These are phyloP conservation scores for Palythoa heliodiscus DNA, from an alignment of 92 coral and sea anemone species.

Conservation along the genomic window DNA sequence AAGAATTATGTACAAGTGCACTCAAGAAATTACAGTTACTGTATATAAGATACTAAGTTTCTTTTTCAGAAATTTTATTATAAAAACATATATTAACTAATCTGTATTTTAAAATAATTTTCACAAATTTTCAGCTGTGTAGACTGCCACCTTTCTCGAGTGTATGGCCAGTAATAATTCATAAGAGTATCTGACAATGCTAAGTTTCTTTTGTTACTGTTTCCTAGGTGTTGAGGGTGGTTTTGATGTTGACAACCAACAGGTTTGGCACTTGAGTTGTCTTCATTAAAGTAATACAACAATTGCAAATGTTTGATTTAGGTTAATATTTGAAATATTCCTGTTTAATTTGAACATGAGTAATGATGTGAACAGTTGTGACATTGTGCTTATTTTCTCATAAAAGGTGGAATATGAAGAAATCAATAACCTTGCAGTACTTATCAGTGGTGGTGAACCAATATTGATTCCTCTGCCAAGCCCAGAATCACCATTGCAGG, in stretches of 20 bases:
- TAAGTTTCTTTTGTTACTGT: neutral
- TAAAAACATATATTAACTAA: too few relatives aligned
- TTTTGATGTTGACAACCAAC: conserved; percentile 76
- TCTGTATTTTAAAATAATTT: neutral
- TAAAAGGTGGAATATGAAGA: conserved; percentile 91
- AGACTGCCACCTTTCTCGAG: too few relatives aligned
- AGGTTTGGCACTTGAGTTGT: neutral
- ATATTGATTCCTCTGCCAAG: conserved; percentile 71
- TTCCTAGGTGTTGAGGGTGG: conserved; percentile 95
- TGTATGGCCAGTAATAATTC: too few relatives aligned
- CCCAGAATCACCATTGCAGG: conserved; percentile 84
- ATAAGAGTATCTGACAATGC: neutral
- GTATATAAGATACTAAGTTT: too few relatives aligned
- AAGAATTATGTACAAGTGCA: too few relatives aligned
- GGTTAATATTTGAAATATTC: too few relatives aligned
- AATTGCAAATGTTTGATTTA: neutral
- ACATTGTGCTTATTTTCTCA: neutral
- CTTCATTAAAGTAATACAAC: neutral
- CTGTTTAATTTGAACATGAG: too few relatives aligned
- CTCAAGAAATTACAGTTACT: too few relatives aligned
- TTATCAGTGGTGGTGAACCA: conserved; percentile 73
- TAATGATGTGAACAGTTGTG: neutral
- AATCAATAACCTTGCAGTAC: conserved; percentile 71
- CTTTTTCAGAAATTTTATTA: too few relatives aligned
- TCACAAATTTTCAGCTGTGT: too few relatives aligned